phyloP scores from a whole-genome alignment of 2,797 vertebrate species.

The Muraenolepis orangiensis region DNA sequence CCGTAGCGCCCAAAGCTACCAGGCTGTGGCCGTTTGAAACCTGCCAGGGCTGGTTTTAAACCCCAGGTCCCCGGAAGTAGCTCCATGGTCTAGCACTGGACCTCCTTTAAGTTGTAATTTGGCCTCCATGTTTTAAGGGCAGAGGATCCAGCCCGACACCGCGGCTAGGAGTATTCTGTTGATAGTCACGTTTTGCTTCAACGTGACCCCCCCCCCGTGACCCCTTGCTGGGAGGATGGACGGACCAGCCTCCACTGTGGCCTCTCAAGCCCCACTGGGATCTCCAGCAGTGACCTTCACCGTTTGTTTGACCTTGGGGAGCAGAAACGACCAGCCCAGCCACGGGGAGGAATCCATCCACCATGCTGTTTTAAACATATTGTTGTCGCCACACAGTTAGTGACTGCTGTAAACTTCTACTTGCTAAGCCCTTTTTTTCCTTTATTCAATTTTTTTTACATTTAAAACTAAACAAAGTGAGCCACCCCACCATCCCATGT shows the following conservation, averaged over 20 bases:
- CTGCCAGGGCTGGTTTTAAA: constrained; percentile 32
- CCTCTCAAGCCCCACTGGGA: constrained; percentile 45
- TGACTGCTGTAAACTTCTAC: constrained; percentile 22
- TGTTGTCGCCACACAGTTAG: constrained; percentile 27
- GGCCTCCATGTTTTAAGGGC: constrained; percentile 62
- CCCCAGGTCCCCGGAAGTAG: constrained; percentile 6
- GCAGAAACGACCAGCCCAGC: constrained; percentile 34
- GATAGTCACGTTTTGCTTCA: constrained; percentile 43
- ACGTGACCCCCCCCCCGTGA: constrained; percentile 61
- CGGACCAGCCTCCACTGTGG: constrained; percentile 72
- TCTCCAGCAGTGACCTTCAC: constrained; percentile 52
- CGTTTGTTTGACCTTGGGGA: constrained; percentile 50
- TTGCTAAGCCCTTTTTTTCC: constrained; percentile 35
- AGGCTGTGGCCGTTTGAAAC: constrained; percentile 60
- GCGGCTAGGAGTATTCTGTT: constrained; percentile 65
- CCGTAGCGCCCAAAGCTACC: constrained; percentile 47
- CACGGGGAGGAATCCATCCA: constrained; percentile 53
- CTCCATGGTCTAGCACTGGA: constrained; percentile 48
- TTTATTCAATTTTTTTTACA: no score
- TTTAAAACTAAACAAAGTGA: constrained; percentile 35
- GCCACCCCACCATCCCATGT: constrained; percentile 29
- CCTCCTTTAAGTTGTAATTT: constrained; percentile 57
- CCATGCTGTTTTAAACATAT: constrained; percentile 4
- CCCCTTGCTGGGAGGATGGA: constrained; percentile 32
- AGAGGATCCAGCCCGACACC: constrained; percentile 61